phyloP scores from a whole-genome alignment of 2,797 vertebrate genomes.

The Paguma larvata region DNA sequence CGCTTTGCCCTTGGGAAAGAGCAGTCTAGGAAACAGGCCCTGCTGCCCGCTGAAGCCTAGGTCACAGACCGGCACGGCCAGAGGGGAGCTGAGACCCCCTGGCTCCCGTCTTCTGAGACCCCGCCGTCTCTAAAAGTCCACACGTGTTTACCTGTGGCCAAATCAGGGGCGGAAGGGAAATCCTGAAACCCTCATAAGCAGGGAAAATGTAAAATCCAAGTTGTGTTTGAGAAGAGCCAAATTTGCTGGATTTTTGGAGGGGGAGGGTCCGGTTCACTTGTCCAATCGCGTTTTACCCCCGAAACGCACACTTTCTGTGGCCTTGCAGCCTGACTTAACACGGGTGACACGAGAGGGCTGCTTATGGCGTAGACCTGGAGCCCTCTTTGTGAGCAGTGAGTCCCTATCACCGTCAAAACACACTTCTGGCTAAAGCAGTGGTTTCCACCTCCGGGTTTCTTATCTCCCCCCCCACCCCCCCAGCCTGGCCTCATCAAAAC shows the following conservation, averaged over 20 bases:
- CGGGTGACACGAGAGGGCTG: neutral
- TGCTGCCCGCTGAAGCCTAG: neutral
- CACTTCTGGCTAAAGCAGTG: neutral
- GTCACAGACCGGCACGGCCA: accelerated
- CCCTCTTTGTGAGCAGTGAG: accelerated
- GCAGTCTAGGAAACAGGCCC: neutral
- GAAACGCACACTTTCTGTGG: neutral
- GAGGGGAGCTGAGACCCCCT: neutral
- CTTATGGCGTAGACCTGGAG: neutral
- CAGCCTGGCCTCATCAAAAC: neutral
- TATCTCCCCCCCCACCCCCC: too few relatives aligned
- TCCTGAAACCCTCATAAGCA: neutral
- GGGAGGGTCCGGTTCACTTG: neutral
- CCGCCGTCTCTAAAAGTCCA: accelerated
- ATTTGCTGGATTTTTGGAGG: neutral
- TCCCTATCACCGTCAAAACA: accelerated
- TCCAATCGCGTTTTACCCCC: neutral
- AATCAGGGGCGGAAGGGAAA: neutral
- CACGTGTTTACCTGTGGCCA: neutral
- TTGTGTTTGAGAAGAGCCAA: neutral
- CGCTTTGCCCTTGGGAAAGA: neutral
- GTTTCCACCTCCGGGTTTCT: too few relatives aligned
- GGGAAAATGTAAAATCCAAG: neutral
- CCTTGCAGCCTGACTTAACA: neutral
- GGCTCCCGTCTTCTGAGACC: neutral